Conservation (phyloP, 1,140 invertebrate species). For the Polypedilum pembai region DNA sequence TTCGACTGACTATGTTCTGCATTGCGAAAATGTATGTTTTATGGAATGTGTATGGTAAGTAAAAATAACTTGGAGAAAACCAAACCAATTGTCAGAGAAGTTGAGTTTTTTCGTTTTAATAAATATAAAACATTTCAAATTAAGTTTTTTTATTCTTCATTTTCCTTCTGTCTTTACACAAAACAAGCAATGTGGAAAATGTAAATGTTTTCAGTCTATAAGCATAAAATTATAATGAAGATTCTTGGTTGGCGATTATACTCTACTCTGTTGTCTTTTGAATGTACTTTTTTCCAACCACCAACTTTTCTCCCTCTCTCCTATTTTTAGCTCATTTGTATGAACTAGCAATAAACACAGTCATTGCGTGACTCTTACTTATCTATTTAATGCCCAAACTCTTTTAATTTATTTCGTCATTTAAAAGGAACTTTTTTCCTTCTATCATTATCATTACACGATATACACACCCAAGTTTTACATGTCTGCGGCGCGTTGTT, state of each 20-base stretch:
- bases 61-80: neutral
- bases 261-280: neutral
- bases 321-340: neutral
- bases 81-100: slow-evolving; percentile 11
- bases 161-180: neutral
- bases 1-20: neutral
- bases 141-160: neutral
- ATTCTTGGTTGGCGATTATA: neutral
- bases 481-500: neutral
- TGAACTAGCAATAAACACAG: slow-evolving; percentile 3
- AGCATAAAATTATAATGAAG: slow-evolving; percentile 4
- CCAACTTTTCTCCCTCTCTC: neutral
- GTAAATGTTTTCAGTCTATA: slow-evolving; percentile 2
- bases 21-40: slow-evolving; percentile 13
- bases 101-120: neutral
- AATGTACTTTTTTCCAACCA: slow-evolving; percentile 7
- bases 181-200: slow-evolving; percentile 7
- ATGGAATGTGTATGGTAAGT: neutral
- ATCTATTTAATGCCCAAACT: slow-evolving; percentile 8
- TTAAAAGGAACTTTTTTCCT: neutral
- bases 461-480: neutral
- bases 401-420: slow-evolving; percentile 19
- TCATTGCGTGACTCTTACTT: slow-evolving; percentile 17
- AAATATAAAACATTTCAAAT: slow-evolving; percentile 8
- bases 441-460: slow-evolving; percentile 12